Base-by-base conservation (phyloP, 1,140 invertebrate species). In the Agrilus planipennis region DNA sequence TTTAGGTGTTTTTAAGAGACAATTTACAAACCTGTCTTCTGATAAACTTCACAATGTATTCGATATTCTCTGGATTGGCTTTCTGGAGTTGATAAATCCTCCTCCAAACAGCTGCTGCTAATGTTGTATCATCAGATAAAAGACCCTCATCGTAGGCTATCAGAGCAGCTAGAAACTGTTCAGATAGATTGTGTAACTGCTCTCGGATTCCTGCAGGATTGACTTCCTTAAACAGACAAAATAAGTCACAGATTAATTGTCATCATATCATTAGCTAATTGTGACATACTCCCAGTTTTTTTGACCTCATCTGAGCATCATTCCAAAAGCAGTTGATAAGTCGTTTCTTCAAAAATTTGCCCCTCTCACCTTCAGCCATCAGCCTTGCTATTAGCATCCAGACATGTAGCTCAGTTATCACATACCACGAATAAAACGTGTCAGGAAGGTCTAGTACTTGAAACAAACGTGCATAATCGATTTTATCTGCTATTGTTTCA, bases 131-230 rank as follows among this genome's bases (percentile, higher is more conserved):
- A 55, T 81, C 74, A 29, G 71, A 71, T 49, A 75, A 64, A 11
- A 90, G 53, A 15, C 85, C 87, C 70, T 91, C 87, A 61, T 92
- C 87, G 54, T 90, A 90, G n/a, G 71, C 71, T 45, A 90, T 72
- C 16, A 91, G 54, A 28, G 82, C 75, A n/a, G 83, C 84, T 62
- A 86, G 80, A 58, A 90, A 84, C 55, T 89, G 80, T 45, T 84
- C 69, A 7, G 73, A 76, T 4, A 89, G 55, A 37, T 73, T 68
- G 31, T 65, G 32, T 2, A 80, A 61, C 56, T 82, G 72, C 38
- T 67, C 64, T 22, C 61, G 70, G 15, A 73, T 70, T 37, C 65
- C 62, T 1, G 70, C 61, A 36, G 67, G 55, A 63, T 74, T 78
- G 34, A 67, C 67, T 22, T 65, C 62, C 76, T 80, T 25, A 25